Evolutionary conservation across 1,140 invertebrate genomes (phyloP).

Genomic region (Drosophila teissieri): DNA sequence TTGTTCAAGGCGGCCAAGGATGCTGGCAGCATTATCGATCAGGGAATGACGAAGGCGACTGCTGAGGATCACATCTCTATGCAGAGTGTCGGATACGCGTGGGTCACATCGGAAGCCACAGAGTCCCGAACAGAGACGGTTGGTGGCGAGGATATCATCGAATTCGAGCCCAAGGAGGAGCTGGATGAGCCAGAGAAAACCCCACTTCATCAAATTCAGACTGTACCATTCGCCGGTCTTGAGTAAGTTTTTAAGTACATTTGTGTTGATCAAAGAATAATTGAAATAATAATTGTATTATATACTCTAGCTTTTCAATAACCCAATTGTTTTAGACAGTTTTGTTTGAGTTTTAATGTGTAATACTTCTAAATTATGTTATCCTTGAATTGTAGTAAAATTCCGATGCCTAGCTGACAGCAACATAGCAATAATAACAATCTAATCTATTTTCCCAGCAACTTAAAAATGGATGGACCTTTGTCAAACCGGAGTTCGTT

Average conservation of each 20-base stretch:
- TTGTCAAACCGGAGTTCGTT: background rate
- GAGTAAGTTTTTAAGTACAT: background rate
- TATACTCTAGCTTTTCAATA: too few relatives aligned
- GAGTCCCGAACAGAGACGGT: background rate
- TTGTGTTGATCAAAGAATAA: too few relatives aligned
- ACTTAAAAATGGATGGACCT: background rate
- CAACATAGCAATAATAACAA: too few relatives aligned
- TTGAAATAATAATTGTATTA: too few relatives aligned
- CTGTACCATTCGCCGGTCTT: background rate
- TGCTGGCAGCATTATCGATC: background rate
- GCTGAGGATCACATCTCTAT: background rate
- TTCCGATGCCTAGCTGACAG: too few relatives aligned
- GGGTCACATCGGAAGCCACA: background rate
- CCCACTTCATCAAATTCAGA: background rate
- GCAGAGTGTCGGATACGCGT: background rate
- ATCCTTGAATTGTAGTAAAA: too few relatives aligned
- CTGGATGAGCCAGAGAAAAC: background rate
- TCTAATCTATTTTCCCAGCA: background rate
- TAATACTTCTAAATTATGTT: too few relatives aligned
- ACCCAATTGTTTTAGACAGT: too few relatives aligned
- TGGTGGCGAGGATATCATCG: constrained; percentile 3
- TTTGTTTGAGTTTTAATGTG: too few relatives aligned
- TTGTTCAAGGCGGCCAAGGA: background rate
- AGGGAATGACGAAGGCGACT: background rate
- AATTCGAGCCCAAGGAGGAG: background rate